phyloP scores from a whole-genome alignment of 2,113 vertebrate species.

The Myotis brandtii region DNA sequence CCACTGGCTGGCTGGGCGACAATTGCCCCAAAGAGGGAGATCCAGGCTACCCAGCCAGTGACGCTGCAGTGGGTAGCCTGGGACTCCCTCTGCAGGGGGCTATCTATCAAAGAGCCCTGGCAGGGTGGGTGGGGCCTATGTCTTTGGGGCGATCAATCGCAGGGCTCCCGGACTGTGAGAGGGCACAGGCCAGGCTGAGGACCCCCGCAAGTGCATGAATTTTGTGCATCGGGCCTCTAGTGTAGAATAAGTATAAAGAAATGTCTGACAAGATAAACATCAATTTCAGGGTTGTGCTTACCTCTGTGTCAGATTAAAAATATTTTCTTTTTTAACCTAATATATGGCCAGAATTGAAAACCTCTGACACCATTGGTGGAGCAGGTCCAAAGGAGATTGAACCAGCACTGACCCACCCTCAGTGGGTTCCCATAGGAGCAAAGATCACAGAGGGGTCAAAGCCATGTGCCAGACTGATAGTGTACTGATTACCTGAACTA shows the following conservation, averaged over 20 bases:
- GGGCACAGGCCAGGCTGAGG: too few relatives aligned
- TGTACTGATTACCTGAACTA: not conserved
- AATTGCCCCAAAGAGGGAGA: too few relatives aligned
- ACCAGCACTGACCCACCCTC: not conserved
- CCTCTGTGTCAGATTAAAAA: not conserved
- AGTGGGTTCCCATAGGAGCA: not conserved
- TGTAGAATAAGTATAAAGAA: slow-evolving; percentile 10
- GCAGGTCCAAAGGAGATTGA: not conserved
- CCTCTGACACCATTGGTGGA: not conserved
- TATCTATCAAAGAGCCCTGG: too few relatives aligned
- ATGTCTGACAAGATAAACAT: not conserved
- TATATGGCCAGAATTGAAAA: not conserved
- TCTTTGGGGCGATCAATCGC: too few relatives aligned
- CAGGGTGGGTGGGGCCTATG: too few relatives aligned
- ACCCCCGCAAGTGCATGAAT: too few relatives aligned
- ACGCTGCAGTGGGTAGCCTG: too few relatives aligned
- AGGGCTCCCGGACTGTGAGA: too few relatives aligned
- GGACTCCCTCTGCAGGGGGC: too few relatives aligned
- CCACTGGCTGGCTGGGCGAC: too few relatives aligned
- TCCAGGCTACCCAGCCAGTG: too few relatives aligned
- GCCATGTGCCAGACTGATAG: not conserved
- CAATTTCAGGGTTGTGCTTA: not conserved
- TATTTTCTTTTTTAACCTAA: not conserved
- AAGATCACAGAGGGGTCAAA: not conserved
- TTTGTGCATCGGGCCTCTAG: too few relatives aligned